Evolutionary conservation across 2,113 vertebrate species (phyloP).

Genomic region (Bos indicus): DNA sequence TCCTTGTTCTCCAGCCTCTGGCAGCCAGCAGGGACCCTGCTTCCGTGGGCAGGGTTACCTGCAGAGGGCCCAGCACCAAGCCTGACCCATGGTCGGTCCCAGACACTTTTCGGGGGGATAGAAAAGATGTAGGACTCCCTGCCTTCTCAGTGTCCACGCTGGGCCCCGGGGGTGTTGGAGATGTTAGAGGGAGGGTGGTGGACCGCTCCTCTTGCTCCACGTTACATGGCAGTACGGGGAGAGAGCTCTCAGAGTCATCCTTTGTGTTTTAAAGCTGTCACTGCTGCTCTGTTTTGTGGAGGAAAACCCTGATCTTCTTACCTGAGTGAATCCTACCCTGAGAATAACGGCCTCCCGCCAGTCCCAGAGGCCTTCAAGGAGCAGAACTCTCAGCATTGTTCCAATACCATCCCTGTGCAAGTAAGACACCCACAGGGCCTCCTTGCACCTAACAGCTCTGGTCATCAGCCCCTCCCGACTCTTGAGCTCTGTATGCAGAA

Average conservation of each 20-base stretch:
- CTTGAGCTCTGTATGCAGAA: not conserved
- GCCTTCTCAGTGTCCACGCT: not conserved
- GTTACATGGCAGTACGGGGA: not conserved
- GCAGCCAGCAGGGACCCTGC: not conserved
- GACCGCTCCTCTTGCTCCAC: not conserved
- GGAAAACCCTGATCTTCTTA: not conserved
- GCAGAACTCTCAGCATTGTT: not conserved
- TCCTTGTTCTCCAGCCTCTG: not conserved
- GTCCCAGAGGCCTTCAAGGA: not conserved
- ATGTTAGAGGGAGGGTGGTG: not conserved
- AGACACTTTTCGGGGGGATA: not conserved
- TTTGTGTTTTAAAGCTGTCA: not conserved
- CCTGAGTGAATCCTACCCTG: not conserved
- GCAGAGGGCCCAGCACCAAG: not conserved
- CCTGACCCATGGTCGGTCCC: not conserved
- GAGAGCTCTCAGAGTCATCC: not conserved
- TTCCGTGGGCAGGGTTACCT: not conserved
- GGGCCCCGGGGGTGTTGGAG: not conserved
- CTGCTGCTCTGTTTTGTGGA: not conserved
- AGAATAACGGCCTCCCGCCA: rapidly evolving
- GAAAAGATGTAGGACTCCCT: not conserved
- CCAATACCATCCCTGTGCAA: not conserved
- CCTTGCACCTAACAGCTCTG: not conserved
- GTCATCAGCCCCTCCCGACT: rapidly evolving
- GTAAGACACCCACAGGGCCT: not conserved